Base-by-base conservation (phyloP, 2,888 invertebrate genomes). In the Smittia sp. region DNA sequence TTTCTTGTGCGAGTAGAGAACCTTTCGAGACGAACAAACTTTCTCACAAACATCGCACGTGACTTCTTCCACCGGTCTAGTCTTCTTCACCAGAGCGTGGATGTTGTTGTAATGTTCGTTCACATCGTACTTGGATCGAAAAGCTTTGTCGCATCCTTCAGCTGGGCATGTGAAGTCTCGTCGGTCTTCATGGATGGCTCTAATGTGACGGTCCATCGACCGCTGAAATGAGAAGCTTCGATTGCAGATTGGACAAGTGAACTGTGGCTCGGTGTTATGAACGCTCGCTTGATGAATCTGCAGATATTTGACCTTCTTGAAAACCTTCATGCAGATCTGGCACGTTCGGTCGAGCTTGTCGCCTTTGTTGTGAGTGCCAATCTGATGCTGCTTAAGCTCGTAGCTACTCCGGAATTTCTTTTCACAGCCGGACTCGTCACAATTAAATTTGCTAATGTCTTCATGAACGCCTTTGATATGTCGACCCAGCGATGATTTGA, bases 21-120 rank as follows among this genome's bases (percentile, higher is more conserved):
- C 41, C 20, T 67, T 67, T 39, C 41, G 15, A 22, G 41, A 41
- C 9, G 67, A 67, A 22, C 67, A 67, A 41, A 67, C 24, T 22
- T 67, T 67, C 0, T 67, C 67, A 24, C 67, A 67, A 13, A 67
- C 25, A 41, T 46, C 67, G 22, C 67, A 67, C 11, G 67, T 67
- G 11, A 67, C 39, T 13, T 41, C 7, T 22, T 67, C 67, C 1
- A 67, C 1, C 1, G 67, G 46, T 22, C 22, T 11, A 1, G 20
- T 67, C 41, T 41, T 67, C 1, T 24, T 67, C 1, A 67, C n/a
- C 24, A 39, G 13, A 1, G 1, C 24, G n/a, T 67, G 67, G 13
- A 67, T 41, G n/a, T 67, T 67, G 1, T 67, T 46, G 41, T 18
- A 1, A 22, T 67, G 67, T 24, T 67, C 41, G 41, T 67, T 67